Conservation (phyloP, 2,113 vertebrate genomes). For the Cryptomyrus ogoouensis region DNA sequence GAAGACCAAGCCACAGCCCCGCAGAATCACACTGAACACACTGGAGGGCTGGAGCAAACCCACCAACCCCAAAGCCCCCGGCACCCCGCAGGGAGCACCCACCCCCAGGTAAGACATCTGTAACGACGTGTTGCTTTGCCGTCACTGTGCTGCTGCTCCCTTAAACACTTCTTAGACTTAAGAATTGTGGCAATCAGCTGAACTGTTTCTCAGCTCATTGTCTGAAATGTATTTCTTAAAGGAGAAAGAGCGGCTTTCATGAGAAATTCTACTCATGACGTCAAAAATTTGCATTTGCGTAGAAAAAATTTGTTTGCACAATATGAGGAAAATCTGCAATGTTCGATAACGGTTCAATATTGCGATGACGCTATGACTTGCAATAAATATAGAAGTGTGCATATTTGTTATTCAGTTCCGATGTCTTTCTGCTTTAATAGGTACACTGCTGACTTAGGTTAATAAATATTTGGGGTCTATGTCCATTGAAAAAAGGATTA, state of each 20-base stretch:
- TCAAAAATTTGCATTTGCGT: background rate
- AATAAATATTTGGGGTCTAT: background rate
- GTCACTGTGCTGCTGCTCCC: background rate
- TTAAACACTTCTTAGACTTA: background rate
- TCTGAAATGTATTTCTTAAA: background rate
- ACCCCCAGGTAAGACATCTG: conserved; percentile 70
- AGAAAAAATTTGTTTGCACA: background rate
- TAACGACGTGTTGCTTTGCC: background rate
- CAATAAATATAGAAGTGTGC: background rate
- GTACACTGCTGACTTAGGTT: background rate
- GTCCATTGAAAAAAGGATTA: background rate
- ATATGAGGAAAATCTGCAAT: background rate
- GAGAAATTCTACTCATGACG: background rate
- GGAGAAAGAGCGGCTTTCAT: background rate
- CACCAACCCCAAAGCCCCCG: conserved; percentile 40
- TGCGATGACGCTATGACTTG: background rate
- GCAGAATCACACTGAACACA: conserved; percentile 83
- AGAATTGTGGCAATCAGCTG: background rate
- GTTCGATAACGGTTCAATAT: background rate
- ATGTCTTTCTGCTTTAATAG: background rate
- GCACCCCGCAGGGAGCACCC: conserved; percentile 39
- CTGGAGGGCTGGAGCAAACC: conserved; percentile 83
- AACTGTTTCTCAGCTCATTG: background rate
- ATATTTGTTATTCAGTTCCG: background rate
- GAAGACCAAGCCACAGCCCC: conserved; percentile 64